Percentiles rank a stretch among this genome's conserved stretches.
phyloP scores from a whole-genome alignment of 2,888 invertebrate genomes.

The Yponomeuta evonymella region DNA sequence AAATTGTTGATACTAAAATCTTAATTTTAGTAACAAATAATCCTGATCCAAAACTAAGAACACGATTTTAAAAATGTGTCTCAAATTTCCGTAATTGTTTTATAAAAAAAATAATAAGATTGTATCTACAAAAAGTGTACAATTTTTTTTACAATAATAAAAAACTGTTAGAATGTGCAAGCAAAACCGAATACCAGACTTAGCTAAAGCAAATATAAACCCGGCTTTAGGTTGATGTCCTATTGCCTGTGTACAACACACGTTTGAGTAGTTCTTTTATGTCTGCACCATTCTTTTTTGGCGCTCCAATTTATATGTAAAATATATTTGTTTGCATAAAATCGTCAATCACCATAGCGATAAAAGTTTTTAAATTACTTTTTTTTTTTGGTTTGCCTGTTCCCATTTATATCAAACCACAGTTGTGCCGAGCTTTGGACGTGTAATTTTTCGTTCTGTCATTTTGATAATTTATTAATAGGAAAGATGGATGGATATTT shows the following conservation, averaged over 20 bases:
- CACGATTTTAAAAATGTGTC: too few species aligned
- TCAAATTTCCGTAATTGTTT: too few species aligned
- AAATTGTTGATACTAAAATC: too few species aligned
- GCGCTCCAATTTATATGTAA: slow-evolving; percentile 17
- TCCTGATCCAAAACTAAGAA: too few species aligned
- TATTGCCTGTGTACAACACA: not conserved
- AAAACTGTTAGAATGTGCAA: too few species aligned
- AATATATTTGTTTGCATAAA: slow-evolving; percentile 18
- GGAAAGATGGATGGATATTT: not conserved
- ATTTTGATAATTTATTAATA: not conserved
- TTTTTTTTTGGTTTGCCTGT: not conserved
- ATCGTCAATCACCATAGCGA: slow-evolving; percentile 14
- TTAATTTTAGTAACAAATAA: too few species aligned
- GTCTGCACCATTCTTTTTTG: not conserved
- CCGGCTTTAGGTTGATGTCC: too few species aligned
- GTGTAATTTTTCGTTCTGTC: not conserved
- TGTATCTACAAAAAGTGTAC: too few species aligned
- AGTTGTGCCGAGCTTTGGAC: not conserved
- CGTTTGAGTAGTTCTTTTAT: not conserved
- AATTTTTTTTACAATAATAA: too few species aligned
- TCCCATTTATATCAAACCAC: not conserved
- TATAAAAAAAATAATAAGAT: too few species aligned
- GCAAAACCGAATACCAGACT: too few species aligned
- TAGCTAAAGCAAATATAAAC: too few species aligned
- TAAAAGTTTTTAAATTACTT: slow-evolving; percentile 11